These are phyloP conservation scores for Melanotaenia duboulayi DNA, from an alignment of 2,113 vertebrate species.

Conservation along the genomic window DNA sequence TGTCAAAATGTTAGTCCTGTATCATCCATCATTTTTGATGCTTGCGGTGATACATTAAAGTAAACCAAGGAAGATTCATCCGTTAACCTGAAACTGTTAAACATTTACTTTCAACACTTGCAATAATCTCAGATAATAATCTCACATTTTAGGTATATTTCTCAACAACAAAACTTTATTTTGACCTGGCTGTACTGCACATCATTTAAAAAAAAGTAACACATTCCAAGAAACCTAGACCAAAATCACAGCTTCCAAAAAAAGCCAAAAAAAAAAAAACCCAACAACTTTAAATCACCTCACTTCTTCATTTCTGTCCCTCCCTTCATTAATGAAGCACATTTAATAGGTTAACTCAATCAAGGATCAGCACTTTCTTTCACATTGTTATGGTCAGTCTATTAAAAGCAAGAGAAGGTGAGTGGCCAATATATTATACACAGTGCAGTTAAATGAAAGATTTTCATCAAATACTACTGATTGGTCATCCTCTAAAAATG, in stretches of 20 bases:
- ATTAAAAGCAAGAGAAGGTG: conserved; percentile 41
- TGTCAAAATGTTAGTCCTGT: conserved; percentile 16
- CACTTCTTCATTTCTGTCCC: conserved; percentile 47
- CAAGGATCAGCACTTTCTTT: conserved; percentile 63
- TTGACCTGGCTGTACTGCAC: conserved; percentile 47
- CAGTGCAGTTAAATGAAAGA: conserved; percentile 52
- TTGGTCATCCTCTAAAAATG: conserved; percentile 33
- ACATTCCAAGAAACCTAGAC: conserved; percentile 2
- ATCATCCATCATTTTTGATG: conserved; percentile 22
- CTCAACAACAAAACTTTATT: conserved; percentile 24
- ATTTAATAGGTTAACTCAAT: conserved; percentile 68
- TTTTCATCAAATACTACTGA: conserved; percentile 41
- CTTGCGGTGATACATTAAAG: not conserved
- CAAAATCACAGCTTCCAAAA: not conserved
- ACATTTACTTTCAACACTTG: conserved; percentile 3
- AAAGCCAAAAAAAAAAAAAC: conserved; percentile 31
- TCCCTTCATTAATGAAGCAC: conserved; percentile 54
- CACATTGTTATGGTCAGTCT: conserved; percentile 47
- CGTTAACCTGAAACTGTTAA: not conserved
- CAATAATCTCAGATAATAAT: conserved; percentile 9
- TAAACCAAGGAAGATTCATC: not conserved
- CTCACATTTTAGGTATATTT: conserved; percentile 18
- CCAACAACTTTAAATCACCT: conserved; percentile 32
- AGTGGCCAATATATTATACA: conserved; percentile 46
- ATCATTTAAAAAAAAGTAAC: conserved; percentile 38